These are phyloP conservation scores for Drosophila littoralis DNA, from an alignment of 1,140 invertebrate genomes.

Conservation along the genomic window DNA sequence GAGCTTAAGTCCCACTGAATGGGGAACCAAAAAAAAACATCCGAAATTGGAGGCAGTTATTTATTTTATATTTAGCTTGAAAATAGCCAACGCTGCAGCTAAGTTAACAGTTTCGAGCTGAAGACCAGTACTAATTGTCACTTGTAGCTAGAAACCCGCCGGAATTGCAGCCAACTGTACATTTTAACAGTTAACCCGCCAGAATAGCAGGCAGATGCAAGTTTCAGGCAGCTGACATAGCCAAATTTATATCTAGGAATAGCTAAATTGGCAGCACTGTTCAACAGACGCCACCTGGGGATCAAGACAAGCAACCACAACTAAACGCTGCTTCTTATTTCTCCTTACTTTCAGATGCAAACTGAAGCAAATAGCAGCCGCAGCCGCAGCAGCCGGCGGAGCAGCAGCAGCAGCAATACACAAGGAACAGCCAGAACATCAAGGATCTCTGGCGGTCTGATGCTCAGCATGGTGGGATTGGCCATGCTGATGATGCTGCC, in stretches of 20 bases:
- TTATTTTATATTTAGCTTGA: no score
- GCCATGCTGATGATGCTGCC: constrained; percentile 56
- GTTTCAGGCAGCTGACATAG: no score
- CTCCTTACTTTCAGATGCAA: constrained; percentile 45
- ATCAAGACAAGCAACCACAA: constrained; percentile 1
- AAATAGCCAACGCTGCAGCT: no score
- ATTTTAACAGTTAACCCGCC: no score
- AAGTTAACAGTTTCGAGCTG: no score
- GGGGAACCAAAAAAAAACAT: no score
- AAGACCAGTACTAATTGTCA: no score
- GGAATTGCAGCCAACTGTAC: no score
- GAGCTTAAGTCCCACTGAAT: no score
- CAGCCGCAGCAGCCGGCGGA: constrained; percentile 20
- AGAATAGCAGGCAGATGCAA: no score
- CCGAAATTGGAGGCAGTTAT: no score
- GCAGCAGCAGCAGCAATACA: constrained; percentile 28
- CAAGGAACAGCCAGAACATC: constrained; percentile 3
- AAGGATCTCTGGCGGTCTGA: constrained; percentile 27
- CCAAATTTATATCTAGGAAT: not conserved
- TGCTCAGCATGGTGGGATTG: constrained; percentile 24
- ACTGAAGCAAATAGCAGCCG: constrained; percentile 33
- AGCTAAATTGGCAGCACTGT: constrained; percentile 5
- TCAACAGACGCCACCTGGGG: constrained; percentile 17
- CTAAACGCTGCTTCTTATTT: not conserved
- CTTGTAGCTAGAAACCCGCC: no score